phyloP scores from a whole-genome alignment of 2,888 invertebrate species.

The Folsomia manolachei region DNA sequence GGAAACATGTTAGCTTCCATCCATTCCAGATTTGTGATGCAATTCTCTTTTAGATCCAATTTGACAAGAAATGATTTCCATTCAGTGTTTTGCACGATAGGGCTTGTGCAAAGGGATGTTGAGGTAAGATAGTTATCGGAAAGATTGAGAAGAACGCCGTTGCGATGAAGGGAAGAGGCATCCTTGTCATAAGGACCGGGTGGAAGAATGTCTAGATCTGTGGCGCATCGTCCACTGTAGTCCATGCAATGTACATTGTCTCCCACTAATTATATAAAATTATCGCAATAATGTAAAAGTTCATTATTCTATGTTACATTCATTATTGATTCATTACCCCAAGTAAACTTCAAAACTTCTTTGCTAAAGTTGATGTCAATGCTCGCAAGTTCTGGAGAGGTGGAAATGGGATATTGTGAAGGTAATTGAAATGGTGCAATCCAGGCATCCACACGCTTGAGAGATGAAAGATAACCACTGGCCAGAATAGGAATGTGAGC shows the following conservation, averaged over 20 bases:
- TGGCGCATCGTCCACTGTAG: conserved; percentile 38
- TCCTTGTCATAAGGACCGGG: conserved; percentile 30
- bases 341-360: conserved; percentile 19
- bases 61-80: conserved; percentile 40
- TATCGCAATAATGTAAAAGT: neutral
- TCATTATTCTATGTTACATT: neutral
- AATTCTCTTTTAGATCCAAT: conserved; percentile 45
- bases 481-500: conserved; percentile 45
- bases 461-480: conserved; percentile 34
- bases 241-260: conserved; percentile 27
- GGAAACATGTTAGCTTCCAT: conserved; percentile 40
- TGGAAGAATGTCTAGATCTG: conserved; percentile 38
- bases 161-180: conserved; percentile 27
- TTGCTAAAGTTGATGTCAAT: conserved; percentile 21
- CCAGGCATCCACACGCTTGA: conserved; percentile 48
- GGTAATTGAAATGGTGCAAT: conserved; percentile 30
- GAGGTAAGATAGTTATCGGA: conserved; percentile 47
- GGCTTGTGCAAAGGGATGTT: conserved; percentile 21
- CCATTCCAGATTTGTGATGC: conserved; percentile 45
- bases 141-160: conserved; percentile 27
- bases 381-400: conserved; percentile 22
- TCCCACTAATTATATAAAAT: conserved; percentile 1
- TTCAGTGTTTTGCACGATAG: conserved; percentile 34
- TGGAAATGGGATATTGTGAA: neutral
- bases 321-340: conserved; percentile 15